phyloP scores from a whole-genome alignment of 2,797 vertebrate genomes.

The Pseudomugil gertrudae region DNA sequence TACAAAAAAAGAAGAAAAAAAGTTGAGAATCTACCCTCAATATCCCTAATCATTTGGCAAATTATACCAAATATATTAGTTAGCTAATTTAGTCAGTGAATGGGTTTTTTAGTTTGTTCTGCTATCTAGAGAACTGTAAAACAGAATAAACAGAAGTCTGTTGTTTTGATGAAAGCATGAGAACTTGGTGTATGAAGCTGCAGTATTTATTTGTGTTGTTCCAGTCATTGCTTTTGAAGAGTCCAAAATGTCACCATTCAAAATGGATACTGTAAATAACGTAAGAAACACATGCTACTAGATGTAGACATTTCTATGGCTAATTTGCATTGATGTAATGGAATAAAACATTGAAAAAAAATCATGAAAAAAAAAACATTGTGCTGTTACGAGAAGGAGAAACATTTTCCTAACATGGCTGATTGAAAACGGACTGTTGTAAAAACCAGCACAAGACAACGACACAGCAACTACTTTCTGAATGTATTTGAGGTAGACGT shows the following conservation, averaged over 20 bases:
- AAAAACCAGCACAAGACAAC: constrained; percentile 88
- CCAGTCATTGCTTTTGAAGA: constrained; percentile 81
- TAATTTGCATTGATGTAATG: constrained; percentile 82
- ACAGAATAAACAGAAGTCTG: constrained; percentile 71
- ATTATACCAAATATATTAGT: constrained; percentile 60
- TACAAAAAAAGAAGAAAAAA: constrained; percentile 29
- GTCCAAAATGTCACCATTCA: constrained; percentile 75
- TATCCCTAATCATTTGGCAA: constrained; percentile 49
- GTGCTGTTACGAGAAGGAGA: constrained; percentile 85
- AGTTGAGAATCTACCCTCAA: constrained; percentile 36
- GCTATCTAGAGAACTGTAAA: constrained; percentile 69
- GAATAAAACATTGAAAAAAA: constrained; percentile 61
- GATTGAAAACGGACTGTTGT: constrained; percentile 90
- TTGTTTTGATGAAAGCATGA: constrained; percentile 84
- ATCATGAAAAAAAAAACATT: constrained; percentile 68
- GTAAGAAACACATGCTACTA: constrained; percentile 72
- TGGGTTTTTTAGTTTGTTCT: constrained; percentile 69
- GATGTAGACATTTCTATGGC: constrained; percentile 83
- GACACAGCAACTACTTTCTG: constrained; percentile 85
- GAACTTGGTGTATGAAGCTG: constrained; percentile 83
- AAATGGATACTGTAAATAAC: constrained; percentile 83
- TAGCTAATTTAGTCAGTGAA: constrained; percentile 50
- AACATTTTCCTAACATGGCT: constrained; percentile 88
- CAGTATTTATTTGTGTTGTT: constrained; percentile 85
- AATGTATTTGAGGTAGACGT: constrained; percentile 86